Percentiles rank a stretch among this genome's conserved stretches.
Evolutionary conservation across 2,888 invertebrate species (phyloP).

Genomic region (Chouioia cunea): DNA sequence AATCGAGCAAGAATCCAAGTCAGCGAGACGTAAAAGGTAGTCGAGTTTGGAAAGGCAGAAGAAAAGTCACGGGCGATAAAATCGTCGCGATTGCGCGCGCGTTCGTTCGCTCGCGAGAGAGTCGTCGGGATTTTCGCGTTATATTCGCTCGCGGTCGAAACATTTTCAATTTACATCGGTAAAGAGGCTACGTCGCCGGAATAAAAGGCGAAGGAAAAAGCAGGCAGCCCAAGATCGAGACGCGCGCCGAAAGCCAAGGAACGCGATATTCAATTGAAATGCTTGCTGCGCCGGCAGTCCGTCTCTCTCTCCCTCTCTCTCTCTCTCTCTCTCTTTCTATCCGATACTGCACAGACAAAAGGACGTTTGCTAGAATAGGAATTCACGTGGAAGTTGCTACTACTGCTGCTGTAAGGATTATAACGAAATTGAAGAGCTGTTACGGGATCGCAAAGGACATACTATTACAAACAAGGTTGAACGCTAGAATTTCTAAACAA

Average conservation of each 20-base stretch:
- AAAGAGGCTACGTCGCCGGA: constrained; percentile 26
- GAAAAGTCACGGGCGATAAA: too few species aligned
- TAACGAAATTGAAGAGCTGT: too few species aligned
- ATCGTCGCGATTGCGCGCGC: too few species aligned
- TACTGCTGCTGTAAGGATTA: too few species aligned
- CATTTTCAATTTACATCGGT: constrained; percentile 31
- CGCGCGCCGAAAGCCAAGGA: background rate
- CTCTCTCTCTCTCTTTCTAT: background rate
- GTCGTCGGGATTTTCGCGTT: background rate
- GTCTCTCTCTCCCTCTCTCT: background rate
- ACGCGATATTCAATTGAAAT: constrained; percentile 48
- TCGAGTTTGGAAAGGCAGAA: too few species aligned
- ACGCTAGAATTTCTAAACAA: too few species aligned
- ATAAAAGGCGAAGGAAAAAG: constrained; percentile 17
- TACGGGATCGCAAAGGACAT: too few species aligned
- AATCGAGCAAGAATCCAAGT: too few species aligned
- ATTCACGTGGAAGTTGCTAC: too few species aligned
- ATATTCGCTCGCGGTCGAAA: constrained; percentile 1
- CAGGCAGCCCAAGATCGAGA: background rate
- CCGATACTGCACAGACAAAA: background rate
- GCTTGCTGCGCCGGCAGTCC: constrained; percentile 12
- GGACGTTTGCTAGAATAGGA: background rate
- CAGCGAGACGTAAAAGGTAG: too few species aligned
- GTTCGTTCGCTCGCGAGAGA: too few species aligned
- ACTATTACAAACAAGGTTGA: too few species aligned